These are phyloP conservation scores for Thereva unica DNA, from an alignment of 2,888 invertebrate genomes.

Conservation along the genomic window DNA sequence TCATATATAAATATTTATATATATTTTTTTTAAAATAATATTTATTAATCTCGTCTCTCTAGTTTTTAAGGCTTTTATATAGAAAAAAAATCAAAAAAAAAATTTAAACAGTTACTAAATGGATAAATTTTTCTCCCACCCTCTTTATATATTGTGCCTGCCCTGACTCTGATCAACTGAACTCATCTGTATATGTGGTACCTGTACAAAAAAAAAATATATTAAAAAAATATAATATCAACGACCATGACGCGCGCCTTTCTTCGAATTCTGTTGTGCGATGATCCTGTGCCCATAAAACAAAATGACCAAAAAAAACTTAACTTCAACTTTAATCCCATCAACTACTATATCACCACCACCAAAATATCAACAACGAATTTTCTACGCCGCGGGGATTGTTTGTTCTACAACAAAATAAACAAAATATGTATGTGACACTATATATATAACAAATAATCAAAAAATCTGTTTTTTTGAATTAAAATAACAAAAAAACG, in stretches of 20 bases:
- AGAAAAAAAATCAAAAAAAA: slow-evolving; percentile 19
- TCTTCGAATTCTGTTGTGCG: slow-evolving; percentile 26
- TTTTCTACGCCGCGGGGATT: slow-evolving; percentile 32
- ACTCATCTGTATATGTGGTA: slow-evolving; percentile 28
- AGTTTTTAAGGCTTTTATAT: slow-evolving; percentile 40
- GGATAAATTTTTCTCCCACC: slow-evolving; percentile 41
- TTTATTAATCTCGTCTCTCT: slow-evolving; percentile 35
- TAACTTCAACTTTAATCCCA: slow-evolving; percentile 17
- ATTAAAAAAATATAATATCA: not conserved
- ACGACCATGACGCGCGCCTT: slow-evolving; percentile 28
- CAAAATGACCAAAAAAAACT: not conserved
- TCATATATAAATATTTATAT: slow-evolving; percentile 28
- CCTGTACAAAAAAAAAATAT: slow-evolving; percentile 22
- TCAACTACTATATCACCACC: slow-evolving; percentile 9
- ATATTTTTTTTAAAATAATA: slow-evolving; percentile 25
- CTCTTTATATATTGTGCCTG: slow-evolving; percentile 43
- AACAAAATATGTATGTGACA: slow-evolving; percentile 22
- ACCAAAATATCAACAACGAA: slow-evolving; percentile 30
- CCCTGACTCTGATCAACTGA: slow-evolving; percentile 40
- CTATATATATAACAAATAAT: not conserved
- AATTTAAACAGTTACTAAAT: slow-evolving; percentile 37
- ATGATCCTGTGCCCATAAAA: slow-evolving; percentile 34
- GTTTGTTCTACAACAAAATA: slow-evolving; percentile 21
- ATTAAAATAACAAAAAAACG: no score
- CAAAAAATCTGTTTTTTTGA: no score